phyloP scores from a whole-genome alignment of 2,888 invertebrate species.

The Thymelicus sylvestris region DNA sequence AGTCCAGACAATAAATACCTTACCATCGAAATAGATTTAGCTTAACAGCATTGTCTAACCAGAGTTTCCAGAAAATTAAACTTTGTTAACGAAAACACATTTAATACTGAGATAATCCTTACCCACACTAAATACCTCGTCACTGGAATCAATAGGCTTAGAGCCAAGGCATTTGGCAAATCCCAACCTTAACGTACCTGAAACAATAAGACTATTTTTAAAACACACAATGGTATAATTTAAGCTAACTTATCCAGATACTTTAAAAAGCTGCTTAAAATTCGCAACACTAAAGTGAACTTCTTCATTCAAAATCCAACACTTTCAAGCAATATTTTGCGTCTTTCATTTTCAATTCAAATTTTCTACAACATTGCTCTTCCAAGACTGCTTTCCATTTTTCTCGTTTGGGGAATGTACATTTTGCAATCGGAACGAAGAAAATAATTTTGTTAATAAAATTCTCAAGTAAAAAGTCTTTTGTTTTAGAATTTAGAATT shows the following conservation, averaged over 20 bases:
- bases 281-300: slow-evolving; percentile 8
- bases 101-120: slow-evolving; percentile 22
- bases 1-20: too few relatives aligned
- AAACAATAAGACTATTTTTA: slow-evolving; percentile 29
- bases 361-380: slow-evolving; percentile 25
- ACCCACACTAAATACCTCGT: slow-evolving; percentile 39
- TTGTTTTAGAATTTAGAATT: neutral
- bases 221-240: slow-evolving; percentile 14
- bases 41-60: neutral
- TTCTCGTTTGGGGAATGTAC: slow-evolving; percentile 16
- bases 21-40: too few relatives aligned
- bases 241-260: neutral
- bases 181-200: slow-evolving; percentile 32
- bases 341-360: slow-evolving; percentile 27
- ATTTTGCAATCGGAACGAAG: slow-evolving; percentile 23
- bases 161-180: neutral
- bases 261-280: slow-evolving; percentile 7
- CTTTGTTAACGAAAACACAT: slow-evolving; percentile 26
- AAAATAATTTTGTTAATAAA: slow-evolving; percentile 13
- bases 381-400: slow-evolving; percentile 14
- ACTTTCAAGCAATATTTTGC: slow-evolving; percentile 17
- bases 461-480: slow-evolving; percentile 5
- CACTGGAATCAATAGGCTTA: slow-evolving; percentile 14
- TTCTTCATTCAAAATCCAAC: slow-evolving; percentile 20
- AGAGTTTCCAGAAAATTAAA: slow-evolving; percentile 21